phyloP scores from a whole-genome alignment of 2,888 invertebrate species.

The Metalampra italica region DNA sequence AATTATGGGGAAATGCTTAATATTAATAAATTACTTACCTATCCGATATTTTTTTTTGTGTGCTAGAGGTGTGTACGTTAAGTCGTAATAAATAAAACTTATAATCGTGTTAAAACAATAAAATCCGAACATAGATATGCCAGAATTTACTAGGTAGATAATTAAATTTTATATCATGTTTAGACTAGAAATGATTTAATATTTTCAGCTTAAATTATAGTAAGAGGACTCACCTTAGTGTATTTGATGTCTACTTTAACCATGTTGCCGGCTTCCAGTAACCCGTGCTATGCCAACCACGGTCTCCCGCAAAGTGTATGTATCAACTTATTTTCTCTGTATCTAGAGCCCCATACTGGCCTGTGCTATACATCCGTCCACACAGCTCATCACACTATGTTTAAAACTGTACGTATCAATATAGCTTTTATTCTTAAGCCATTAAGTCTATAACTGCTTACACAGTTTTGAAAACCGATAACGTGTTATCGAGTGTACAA shows the following conservation, averaged over 20 bases:
- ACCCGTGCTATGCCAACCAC: constrained; percentile 28
- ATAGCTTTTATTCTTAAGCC: background rate
- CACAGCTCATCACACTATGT: background rate
- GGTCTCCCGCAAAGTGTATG: constrained; percentile 22
- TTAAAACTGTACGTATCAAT: background rate
- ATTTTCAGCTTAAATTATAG: too few relatives aligned
- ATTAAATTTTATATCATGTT: too few relatives aligned
- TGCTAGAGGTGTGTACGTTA: too few relatives aligned
- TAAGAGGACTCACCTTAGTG: constrained; percentile 54
- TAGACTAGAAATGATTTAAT: too few relatives aligned
- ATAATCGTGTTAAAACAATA: too few relatives aligned
- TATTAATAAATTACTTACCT: too few relatives aligned
- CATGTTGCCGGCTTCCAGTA: constrained; percentile 41
- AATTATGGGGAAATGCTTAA: too few relatives aligned
- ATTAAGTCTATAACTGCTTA: background rate
- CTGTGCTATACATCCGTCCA: background rate
- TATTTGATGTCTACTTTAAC: constrained; percentile 71
- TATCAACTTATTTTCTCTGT: background rate
- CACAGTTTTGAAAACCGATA: too few relatives aligned
- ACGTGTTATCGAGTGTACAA: background rate
- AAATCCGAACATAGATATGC: too few relatives aligned
- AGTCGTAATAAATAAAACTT: too few relatives aligned
- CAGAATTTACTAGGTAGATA: too few relatives aligned
- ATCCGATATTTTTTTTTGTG: too few relatives aligned
- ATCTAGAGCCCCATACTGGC: background rate